Base-by-base conservation (phyloP, 2,113 vertebrate genomes). In the Cyphotilapia sp. region DNA sequence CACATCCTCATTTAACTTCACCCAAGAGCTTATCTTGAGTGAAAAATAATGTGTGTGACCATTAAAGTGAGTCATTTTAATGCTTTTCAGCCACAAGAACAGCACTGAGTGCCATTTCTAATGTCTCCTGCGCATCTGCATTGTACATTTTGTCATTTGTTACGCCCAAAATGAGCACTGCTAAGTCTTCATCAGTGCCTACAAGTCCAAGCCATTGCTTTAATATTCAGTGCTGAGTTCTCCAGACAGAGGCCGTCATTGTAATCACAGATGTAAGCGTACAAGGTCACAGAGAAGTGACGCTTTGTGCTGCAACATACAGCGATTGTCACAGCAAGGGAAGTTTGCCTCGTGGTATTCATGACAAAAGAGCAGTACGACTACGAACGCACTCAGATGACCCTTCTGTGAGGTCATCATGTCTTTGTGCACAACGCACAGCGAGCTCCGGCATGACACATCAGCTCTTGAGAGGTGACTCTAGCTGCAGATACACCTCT, bases 401-500 rank as follows among this genome's bases (percentile, higher is more conserved):
- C 89, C 86, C 35, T 16, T 82, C 81, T 87, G 81, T 87, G 74
- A 91, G 82, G 83, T 86, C 87, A 56, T 88, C 42, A 74, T 93
- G 83, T 87, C 92, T 89, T 91, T 91, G 85, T 86, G 85, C 88
- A 83, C 82, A 87, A 87, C 33, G 38, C 66, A 86, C 85, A 86
- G 86, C 33, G 4, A 80, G 82, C 71, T 93, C 56, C 42, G 10
- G 82, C 81, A 80, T 85, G 87, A 84, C 85, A 91, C 87, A 88
- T 86, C 49, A 89, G 85, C 81, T 87, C 76, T 80, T 83, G 78
- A 92, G 89, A 88, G 87, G 85, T 59, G 38, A 88, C 40, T 93
- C 80, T 87, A 84, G 80, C 90, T 90, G 81, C 81, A 89, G 85
- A 88, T 90, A 86, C 89, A 89, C 82, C 90, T 90, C 90, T 93